Conservation (phyloP, 2,888 invertebrate species). For the Ennomos quercinarius region DNA sequence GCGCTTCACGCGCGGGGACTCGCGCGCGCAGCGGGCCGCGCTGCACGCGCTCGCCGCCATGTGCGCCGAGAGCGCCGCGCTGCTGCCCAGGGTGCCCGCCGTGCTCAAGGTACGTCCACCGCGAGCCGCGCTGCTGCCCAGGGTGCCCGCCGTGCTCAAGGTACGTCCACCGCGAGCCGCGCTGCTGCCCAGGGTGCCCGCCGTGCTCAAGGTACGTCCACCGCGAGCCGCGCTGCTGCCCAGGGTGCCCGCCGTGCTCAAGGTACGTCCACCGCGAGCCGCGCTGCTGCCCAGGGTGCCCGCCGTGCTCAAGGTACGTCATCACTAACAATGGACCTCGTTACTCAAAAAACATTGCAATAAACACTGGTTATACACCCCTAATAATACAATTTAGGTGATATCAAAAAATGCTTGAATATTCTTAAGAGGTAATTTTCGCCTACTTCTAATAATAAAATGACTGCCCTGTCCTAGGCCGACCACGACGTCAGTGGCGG, state of each 20-base stretch:
- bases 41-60: slow-evolving; percentile 98
- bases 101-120: slow-evolving; percentile 87
- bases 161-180: slow-evolving; percentile 17
- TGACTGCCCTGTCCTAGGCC: too few relatives aligned
- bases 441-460: too few relatives aligned
- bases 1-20: slow-evolving; percentile 91
- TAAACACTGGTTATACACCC: too few relatives aligned
- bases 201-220: slow-evolving; percentile 88
- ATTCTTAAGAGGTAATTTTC: too few relatives aligned
- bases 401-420: too few relatives aligned
- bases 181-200: slow-evolving; percentile 51
- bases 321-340: too few relatives aligned
- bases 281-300: slow-evolving; percentile 16
- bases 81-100: slow-evolving; percentile 95
- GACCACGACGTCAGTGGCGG: too few relatives aligned
- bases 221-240: not conserved
- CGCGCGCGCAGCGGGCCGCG: slow-evolving; percentile 95
- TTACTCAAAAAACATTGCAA: not conserved
- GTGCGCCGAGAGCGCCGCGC: slow-evolving; percentile 90
- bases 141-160: slow-evolving; percentile 89
- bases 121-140: not conserved
- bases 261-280: slow-evolving; percentile 61
- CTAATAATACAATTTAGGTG: too few relatives aligned
- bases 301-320: slow-evolving; percentile 90
- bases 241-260: slow-evolving; percentile 88